Conservation (phyloP, 2,888 invertebrate genomes). For the Pharmacophagus antenor region DNA sequence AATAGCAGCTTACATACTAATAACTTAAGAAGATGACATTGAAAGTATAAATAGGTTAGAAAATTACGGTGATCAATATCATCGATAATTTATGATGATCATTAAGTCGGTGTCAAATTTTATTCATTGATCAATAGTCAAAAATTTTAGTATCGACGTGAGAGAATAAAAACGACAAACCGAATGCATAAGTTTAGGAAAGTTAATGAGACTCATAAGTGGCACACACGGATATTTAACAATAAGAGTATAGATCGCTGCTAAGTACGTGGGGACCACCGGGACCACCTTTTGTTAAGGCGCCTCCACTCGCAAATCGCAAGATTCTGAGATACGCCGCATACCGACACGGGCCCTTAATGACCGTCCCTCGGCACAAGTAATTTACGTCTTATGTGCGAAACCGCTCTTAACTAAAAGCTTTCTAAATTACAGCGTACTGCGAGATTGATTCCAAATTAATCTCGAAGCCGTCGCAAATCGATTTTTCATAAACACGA, state of each 20-base stretch:
- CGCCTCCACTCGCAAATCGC: slow-evolving; percentile 71
- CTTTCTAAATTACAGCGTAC: slow-evolving; percentile 74
- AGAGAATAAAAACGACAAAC: too few species aligned
- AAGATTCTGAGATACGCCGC: slow-evolving; percentile 73
- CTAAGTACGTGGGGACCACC: slow-evolving; percentile 68
- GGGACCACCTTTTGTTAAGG: slow-evolving; percentile 71
- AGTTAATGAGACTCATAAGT: slow-evolving; percentile 27
- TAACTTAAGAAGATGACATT: too few species aligned
- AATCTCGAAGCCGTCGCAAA: slow-evolving; percentile 59
- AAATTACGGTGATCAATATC: too few species aligned
- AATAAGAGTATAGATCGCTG: slow-evolving; percentile 56
- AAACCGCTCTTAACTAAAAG: slow-evolving; percentile 78
- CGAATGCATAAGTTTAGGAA: slow-evolving; percentile 31
- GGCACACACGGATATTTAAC: slow-evolving; percentile 43
- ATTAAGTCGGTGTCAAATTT: too few species aligned
- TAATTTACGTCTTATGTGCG: slow-evolving; percentile 79
- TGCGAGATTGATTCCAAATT: slow-evolving; percentile 73
- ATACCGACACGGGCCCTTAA: slow-evolving; percentile 71
- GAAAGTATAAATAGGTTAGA: too few species aligned
- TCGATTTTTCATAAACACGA: slow-evolving; percentile 41
- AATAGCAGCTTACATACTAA: too few species aligned
- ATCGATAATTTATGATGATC: too few species aligned
- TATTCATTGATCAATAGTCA: too few species aligned
- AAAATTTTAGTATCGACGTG: too few species aligned
- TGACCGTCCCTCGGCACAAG: slow-evolving; percentile 68